These are phyloP conservation scores for Murina feae DNA, from an alignment of 2,113 vertebrate species.

Conservation along the genomic window DNA sequence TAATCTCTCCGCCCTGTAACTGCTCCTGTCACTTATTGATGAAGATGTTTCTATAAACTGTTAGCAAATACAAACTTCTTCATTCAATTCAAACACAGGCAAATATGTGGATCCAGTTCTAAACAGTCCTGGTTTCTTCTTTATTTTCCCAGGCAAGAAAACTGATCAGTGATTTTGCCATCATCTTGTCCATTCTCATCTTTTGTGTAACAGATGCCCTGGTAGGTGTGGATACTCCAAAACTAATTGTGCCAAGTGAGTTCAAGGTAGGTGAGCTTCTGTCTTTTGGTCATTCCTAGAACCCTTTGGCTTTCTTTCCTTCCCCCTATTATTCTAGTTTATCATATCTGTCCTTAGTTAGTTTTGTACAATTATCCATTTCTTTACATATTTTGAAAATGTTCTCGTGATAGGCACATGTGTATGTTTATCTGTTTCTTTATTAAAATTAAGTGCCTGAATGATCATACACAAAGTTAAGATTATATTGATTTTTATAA, in stretches of 20 bases:
- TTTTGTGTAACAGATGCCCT: slow-evolving; percentile 95
- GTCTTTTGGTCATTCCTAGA: not conserved
- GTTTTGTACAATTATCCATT: not conserved
- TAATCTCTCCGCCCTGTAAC: accelerated
- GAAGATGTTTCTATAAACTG: not conserved
- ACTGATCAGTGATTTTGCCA: slow-evolving; percentile 98
- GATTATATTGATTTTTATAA: not conserved
- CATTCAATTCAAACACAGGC: accelerated
- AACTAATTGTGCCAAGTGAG: slow-evolving; percentile 96
- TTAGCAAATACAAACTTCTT: not conserved
- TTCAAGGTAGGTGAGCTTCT: slow-evolving; percentile 89
- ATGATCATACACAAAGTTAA: not conserved
- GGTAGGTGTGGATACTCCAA: slow-evolving; percentile 96
- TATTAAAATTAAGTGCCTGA: not conserved
- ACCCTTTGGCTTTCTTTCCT: not conserved
- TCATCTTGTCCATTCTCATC: slow-evolving; percentile 95
- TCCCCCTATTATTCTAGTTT: not conserved
- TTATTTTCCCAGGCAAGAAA: slow-evolving; percentile 89
- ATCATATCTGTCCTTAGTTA: not conserved
- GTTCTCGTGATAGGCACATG: not conserved
- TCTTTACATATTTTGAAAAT: not conserved
- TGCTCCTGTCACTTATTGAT: not conserved
- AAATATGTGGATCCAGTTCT: not conserved
- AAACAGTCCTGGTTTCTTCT: not conserved
- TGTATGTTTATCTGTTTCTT: not conserved